Conservation (phyloP, 2,797 vertebrate species). For the Pogoniulus pusillus region DNA sequence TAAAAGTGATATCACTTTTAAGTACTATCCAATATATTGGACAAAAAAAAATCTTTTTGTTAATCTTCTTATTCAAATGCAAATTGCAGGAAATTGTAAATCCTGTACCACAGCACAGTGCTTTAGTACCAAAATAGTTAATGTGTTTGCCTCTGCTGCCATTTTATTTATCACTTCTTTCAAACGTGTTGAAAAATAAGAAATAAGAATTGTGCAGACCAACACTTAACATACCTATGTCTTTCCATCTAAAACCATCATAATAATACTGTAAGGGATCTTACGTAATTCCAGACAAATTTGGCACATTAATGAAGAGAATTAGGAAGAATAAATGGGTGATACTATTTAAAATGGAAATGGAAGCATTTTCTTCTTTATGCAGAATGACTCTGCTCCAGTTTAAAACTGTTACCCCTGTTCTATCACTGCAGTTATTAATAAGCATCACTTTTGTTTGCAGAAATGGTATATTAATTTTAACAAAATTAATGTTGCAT, state of each 20-base stretch:
- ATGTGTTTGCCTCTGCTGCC: background rate
- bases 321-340: background rate
- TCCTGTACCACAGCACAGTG: background rate
- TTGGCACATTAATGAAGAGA: background rate
- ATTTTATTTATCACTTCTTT: conserved; percentile 8
- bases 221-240: background rate
- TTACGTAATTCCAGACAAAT: background rate
- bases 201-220: background rate
- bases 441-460: background rate
- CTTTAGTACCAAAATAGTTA: background rate
- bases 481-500: accelerated
- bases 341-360: background rate
- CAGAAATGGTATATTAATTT: background rate
- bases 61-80: background rate
- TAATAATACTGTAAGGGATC: background rate
- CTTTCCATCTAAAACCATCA: background rate
- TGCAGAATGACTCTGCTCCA: background rate
- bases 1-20: background rate
- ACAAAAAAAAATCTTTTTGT: background rate
- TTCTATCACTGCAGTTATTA: background rate
- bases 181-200: background rate
- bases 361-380: background rate
- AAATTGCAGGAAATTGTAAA: background rate
- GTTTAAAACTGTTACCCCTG: too few relatives aligned
- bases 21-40: background rate